Conservation (phyloP, 2,113 vertebrate genomes). For the Lamprologus tigripictilis region DNA sequence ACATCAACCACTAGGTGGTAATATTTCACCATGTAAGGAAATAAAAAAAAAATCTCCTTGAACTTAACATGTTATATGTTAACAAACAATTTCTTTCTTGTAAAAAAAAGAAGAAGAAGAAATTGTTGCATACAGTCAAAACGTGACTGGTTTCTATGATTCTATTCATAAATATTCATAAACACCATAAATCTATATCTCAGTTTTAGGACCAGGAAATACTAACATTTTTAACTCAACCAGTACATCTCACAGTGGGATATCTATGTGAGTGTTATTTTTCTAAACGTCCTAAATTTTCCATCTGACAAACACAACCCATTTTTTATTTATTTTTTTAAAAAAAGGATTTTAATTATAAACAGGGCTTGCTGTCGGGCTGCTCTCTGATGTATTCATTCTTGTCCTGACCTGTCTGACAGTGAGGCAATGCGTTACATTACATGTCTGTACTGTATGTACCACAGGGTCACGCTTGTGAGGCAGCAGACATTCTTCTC, state of each 20-base stretch:
- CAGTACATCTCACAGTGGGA: not conserved
- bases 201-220: not conserved
- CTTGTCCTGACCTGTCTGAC: not conserved
- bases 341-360: not conserved
- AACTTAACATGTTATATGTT: not conserved
- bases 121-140: not conserved
- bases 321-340: fast-evolving
- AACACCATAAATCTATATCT: not conserved
- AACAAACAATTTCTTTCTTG: not conserved
- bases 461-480: not conserved
- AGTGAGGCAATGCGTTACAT: not conserved
- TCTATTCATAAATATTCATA: not conserved
- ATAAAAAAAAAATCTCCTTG: not conserved
- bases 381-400: not conserved
- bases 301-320: not conserved
- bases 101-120: not conserved
- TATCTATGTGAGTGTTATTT: not conserved
- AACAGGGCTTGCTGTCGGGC: not conserved
- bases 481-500: constrained; percentile 18
- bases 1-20: constrained; percentile 16
- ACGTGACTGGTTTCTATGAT: not conserved
- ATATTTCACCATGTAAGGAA: not conserved
- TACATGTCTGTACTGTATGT: not conserved
- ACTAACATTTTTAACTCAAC: not conserved
- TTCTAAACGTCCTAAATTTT: not conserved